Base-by-base conservation (phyloP, 2,888 invertebrate species). In the Drosophila neutralis region DNA sequence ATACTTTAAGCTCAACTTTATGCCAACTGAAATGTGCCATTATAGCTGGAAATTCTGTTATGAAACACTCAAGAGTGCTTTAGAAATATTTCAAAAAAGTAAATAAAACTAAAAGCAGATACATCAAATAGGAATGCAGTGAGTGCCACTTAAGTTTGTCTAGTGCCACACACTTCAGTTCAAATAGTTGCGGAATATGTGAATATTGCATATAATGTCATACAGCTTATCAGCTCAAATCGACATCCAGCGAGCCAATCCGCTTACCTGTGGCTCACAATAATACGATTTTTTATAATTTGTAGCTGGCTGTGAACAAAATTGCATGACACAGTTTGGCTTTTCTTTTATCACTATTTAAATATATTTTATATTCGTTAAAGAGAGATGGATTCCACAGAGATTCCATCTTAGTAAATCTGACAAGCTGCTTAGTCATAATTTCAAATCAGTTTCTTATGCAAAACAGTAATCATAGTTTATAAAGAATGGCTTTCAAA, bases 1-100 rank as follows among this genome's bases (percentile, higher is more conserved):
- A 52, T 35, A 53, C 60, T 40, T 69, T 60, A 69, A 53, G 53
- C 45, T 49, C 31, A 69, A 68, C 60, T 54, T 60, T 29, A 42
- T 29, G n/a, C 53, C 69, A 60, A 59, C 54, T 42, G 36, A 45
- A 45, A 35, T 15, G 29, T 15, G 21, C 45, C 36, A 29, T 40
- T 36, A 29, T 53, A n/a, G 53, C 18, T 24, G 8, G 49, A 29
- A 33, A 33, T 38, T 59, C 53, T 11, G 36, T 62, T 69, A 61
- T 52, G 69, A 51, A 51, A 61, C 51, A 51, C 48, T 33, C 4
- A 53, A 31, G 54, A 36, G 24, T 53, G 60, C 54, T 61, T 53
- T 11, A 18, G 31, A 18, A 42, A 42, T 42, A n/a, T n/a, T 6
- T 40, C n/a, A 15, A 3, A 24, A 54, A 40, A 61, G 40, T 54